Evolutionary conservation across 2,888 invertebrate species (phyloP).

Genomic region (Troides oblongomaculatus): DNA sequence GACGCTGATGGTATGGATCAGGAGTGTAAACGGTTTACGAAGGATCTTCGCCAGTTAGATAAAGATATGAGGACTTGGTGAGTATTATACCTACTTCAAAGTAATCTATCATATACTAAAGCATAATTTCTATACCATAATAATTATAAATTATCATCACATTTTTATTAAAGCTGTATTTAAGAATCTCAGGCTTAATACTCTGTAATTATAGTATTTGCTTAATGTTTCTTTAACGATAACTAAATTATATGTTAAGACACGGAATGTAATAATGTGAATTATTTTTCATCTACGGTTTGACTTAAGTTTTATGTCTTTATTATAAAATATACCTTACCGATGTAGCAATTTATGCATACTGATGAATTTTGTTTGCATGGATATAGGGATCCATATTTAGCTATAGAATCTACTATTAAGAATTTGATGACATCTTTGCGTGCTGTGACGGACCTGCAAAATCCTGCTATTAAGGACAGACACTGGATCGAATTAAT

Average conservation of each 20-base stretch:
- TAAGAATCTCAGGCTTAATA: background rate
- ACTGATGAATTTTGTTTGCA: background rate
- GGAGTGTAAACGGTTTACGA: constrained; percentile 95
- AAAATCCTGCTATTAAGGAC: constrained; percentile 95
- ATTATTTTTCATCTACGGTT: too few relatives aligned
- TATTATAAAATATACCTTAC: too few relatives aligned
- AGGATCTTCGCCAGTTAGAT: constrained; percentile 88
- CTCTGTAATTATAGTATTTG: too few relatives aligned
- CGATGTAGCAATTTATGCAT: too few relatives aligned
- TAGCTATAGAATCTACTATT: constrained; percentile 88
- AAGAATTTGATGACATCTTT: constrained; percentile 96
- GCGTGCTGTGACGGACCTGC: constrained; percentile 94
- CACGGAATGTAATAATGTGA: too few relatives aligned
- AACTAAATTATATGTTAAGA: too few relatives aligned
- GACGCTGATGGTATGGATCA: constrained; percentile 97
- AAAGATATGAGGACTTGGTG: constrained; percentile 89
- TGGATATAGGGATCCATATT: constrained; percentile 85
- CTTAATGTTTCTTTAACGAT: too few relatives aligned
- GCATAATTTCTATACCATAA: background rate
- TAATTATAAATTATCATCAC: too few relatives aligned
- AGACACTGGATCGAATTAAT: constrained; percentile 97
- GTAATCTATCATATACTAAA: background rate
- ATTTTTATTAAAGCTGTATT: background rate
- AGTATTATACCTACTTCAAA: constrained; percentile 32
- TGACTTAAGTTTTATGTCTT: too few relatives aligned